phyloP scores from a whole-genome alignment of 2,797 vertebrate genomes.

The Eidolon dupreanum region DNA sequence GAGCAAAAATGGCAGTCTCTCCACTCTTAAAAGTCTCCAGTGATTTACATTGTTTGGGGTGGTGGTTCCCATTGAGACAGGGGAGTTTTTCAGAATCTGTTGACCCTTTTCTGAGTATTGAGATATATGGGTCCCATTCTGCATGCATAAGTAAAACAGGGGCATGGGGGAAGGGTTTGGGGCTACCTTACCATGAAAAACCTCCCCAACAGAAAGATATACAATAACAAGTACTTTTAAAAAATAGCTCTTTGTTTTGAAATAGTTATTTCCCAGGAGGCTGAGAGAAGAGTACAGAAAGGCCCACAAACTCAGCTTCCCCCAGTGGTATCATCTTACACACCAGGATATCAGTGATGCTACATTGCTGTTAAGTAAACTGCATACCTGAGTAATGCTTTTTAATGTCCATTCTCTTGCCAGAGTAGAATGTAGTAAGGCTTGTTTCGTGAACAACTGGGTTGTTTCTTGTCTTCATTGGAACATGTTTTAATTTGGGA shows the following conservation, averaged over 20 bases:
- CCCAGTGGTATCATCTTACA: neutral
- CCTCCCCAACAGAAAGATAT: neutral
- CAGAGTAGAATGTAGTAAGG: neutral
- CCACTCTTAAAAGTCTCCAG: neutral
- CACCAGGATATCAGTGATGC: neutral
- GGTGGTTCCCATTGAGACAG: neutral
- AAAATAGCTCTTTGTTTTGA: neutral
- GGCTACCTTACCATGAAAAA: neutral
- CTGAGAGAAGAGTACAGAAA: neutral
- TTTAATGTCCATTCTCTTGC: neutral
- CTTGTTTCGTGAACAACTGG: neutral
- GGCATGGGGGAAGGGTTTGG: neutral
- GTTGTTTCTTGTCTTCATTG: neutral
- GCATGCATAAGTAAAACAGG: neutral
- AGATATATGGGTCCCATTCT: neutral
- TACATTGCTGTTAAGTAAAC: neutral
- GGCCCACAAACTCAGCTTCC: neutral
- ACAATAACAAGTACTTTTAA: neutral
- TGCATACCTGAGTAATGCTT: neutral
- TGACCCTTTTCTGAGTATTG: neutral
- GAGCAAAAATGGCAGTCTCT: neutral
- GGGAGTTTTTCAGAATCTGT: neutral
- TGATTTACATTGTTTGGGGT: neutral
- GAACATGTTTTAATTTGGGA: neutral
- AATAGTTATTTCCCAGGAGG: neutral